Percentiles rank a stretch among this genome's conserved stretches.
phyloP scores from a whole-genome alignment of 2,888 invertebrate genomes.

The Brachypterus glaber region DNA sequence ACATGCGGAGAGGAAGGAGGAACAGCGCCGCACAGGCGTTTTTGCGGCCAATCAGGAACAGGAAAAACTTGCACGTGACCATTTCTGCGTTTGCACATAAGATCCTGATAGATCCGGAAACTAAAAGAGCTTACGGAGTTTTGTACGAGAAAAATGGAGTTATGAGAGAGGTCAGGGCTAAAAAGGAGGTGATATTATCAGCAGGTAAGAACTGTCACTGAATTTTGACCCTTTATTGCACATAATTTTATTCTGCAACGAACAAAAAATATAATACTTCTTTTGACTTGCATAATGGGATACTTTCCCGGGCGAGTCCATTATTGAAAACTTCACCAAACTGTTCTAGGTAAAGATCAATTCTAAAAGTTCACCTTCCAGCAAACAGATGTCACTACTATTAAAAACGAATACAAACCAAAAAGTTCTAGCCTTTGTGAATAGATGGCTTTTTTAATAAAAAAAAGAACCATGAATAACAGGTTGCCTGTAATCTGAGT shows the following conservation, averaged over 20 bases:
- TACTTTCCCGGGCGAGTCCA: too few relatives aligned
- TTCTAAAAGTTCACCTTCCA: too few relatives aligned
- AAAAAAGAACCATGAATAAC: conserved; percentile 32
- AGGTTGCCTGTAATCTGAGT: too few relatives aligned
- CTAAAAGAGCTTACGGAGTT: conserved; percentile 42
- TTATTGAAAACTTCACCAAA: too few relatives aligned
- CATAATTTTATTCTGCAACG: too few relatives aligned
- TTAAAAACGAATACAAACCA: too few relatives aligned
- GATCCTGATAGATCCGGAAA: conserved; percentile 44
- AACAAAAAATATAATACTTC: too few relatives aligned
- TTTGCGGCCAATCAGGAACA: conserved; percentile 43
- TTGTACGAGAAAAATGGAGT: conserved; percentile 30
- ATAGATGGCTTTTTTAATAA: conserved; percentile 7
- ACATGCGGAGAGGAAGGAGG: conserved; percentile 44
- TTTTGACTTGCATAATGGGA: too few relatives aligned
- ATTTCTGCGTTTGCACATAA: conserved; percentile 48
- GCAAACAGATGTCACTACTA: too few relatives aligned
- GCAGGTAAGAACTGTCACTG: conserved; percentile 32
- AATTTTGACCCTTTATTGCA: too few relatives aligned
- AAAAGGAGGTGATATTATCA: conserved; percentile 48
- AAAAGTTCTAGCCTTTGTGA: too few relatives aligned
- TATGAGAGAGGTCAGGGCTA: conserved; percentile 32
- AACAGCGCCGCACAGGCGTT: conserved; percentile 51
- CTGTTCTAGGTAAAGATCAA: too few relatives aligned
- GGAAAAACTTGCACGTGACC: conserved; percentile 51